Conservation (phyloP, 2,888 invertebrate species). For the Tipula confusa region DNA sequence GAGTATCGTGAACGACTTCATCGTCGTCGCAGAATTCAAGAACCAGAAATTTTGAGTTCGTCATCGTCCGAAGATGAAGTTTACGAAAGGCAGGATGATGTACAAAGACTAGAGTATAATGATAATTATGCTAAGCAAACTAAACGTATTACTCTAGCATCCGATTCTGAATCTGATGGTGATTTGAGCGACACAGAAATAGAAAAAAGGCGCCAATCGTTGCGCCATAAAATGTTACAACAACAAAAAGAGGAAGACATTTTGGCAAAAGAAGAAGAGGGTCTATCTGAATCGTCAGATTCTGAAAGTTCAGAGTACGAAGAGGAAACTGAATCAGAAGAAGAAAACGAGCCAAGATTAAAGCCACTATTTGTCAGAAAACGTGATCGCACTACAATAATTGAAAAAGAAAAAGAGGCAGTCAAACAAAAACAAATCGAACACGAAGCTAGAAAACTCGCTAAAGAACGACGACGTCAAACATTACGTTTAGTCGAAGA, state of each 20-base stretch:
- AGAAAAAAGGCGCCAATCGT: slow-evolving; percentile 68
- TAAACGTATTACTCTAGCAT: slow-evolving; percentile 47
- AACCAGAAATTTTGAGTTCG: slow-evolving; percentile 58
- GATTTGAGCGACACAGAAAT: slow-evolving; percentile 82
- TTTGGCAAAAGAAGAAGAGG: slow-evolving; percentile 55
- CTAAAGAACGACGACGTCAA: slow-evolving; percentile 83
- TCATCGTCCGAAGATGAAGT: slow-evolving; percentile 56
- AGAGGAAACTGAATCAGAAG: slow-evolving; percentile 77
- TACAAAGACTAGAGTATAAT: slow-evolving; percentile 43
- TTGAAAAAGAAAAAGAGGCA: slow-evolving; percentile 87
- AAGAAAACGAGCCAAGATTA: slow-evolving; percentile 84
- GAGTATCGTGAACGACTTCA: slow-evolving; percentile 45
- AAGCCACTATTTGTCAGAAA: slow-evolving; percentile 94
- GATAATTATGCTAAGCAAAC: slow-evolving; percentile 49
- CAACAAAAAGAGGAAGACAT: slow-evolving; percentile 68
- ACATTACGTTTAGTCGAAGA: slow-evolving; percentile 89
- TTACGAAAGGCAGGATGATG: slow-evolving; percentile 52
- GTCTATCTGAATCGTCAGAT: slow-evolving; percentile 59
- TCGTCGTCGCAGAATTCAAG: slow-evolving; percentile 60
- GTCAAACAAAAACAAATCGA: slow-evolving; percentile 80
- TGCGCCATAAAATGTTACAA: slow-evolving; percentile 63
- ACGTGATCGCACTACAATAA: slow-evolving; percentile 88
- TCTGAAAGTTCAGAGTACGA: slow-evolving; percentile 78
- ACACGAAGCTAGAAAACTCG: slow-evolving; percentile 73
- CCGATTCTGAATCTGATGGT: slow-evolving; percentile 68